phyloP scores from a whole-genome alignment of 2,888 invertebrate genomes.

The Zootermopsis nevadensis region DNA sequence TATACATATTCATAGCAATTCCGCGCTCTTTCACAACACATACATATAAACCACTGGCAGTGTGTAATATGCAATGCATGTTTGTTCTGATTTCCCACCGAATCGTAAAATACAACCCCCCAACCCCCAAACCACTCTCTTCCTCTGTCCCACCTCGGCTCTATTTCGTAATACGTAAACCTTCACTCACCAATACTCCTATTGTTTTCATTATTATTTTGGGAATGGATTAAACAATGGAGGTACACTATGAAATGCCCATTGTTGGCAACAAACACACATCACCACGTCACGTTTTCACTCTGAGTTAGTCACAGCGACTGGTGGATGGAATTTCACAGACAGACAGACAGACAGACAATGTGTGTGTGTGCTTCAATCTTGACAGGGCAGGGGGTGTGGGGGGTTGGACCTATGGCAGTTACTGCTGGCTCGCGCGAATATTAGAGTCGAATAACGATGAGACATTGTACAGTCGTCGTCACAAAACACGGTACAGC shows the following conservation, averaged over 20 bases:
- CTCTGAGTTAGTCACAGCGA: slow-evolving; percentile 46
- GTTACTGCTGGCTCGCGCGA: slow-evolving; percentile 40
- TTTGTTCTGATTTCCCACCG: slow-evolving; percentile 45
- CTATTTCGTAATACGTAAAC: slow-evolving; percentile 27
- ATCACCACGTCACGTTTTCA: slow-evolving; percentile 42
- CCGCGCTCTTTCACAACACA: slow-evolving; percentile 44
- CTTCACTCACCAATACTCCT: slow-evolving; percentile 43
- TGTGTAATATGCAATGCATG: slow-evolving; percentile 46
- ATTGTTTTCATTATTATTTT: slow-evolving; percentile 43
- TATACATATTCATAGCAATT: slow-evolving; percentile 50
- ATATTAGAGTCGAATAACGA: slow-evolving; percentile 46
- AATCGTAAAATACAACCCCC: slow-evolving; percentile 47
- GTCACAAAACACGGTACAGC: slow-evolving; percentile 9
- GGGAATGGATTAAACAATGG: slow-evolving; percentile 40
- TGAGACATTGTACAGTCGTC: slow-evolving; percentile 26
- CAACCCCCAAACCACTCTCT: no score
- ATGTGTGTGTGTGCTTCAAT: slow-evolving; percentile 47
- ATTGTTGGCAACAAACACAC: slow-evolving; percentile 42
- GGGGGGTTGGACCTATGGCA: neutral
- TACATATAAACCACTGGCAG: slow-evolving; percentile 11
- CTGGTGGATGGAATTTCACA: slow-evolving; percentile 46
- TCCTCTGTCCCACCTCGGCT: slow-evolving; percentile 6
- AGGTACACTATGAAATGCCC: slow-evolving; percentile 40
- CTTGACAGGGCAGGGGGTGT: slow-evolving; percentile 14
- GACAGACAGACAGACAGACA: no score